Evolutionary conservation across 2,888 invertebrate species (phyloP).

Genomic region (Phaedon cochleariae): DNA sequence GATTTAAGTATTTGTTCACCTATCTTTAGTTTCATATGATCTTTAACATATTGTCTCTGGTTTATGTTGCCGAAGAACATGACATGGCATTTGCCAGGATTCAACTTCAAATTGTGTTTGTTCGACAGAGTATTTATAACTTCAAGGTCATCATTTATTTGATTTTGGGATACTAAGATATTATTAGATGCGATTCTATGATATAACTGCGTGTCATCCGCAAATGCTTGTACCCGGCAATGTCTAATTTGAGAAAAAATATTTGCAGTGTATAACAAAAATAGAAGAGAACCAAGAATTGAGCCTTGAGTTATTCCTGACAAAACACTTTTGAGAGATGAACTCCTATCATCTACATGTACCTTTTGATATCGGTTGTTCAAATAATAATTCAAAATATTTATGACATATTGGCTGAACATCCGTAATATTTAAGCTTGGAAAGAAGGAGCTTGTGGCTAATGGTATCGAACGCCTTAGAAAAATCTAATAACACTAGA

Average conservation of each 20-base stretch:
- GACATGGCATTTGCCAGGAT: not conserved
- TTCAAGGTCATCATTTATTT: slow-evolving; percentile 8
- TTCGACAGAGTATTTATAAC: not conserved
- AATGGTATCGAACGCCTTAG: not conserved
- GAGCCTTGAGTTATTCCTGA: not conserved
- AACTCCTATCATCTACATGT: not conserved
- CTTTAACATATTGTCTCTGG: too few species aligned
- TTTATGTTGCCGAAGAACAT: not conserved
- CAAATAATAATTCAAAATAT: not conserved
- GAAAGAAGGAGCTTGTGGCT: not conserved
- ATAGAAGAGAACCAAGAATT: not conserved
- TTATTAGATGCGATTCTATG: not conserved
- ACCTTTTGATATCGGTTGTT: not conserved
- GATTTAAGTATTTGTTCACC: not conserved
- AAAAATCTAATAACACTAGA: not conserved
- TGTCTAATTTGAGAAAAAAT: not conserved
- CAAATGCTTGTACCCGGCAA: slow-evolving; percentile 4
- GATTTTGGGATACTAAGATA: not conserved
- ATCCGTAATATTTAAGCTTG: not conserved
- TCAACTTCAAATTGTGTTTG: not conserved
- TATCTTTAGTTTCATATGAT: not conserved
- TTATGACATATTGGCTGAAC: not conserved
- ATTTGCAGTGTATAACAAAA: slow-evolving; percentile 1
- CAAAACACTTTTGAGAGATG: not conserved
- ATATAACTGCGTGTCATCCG: not conserved